Evolutionary conservation across 1,140 invertebrate species (phyloP).

Genomic region (Drosophila dunni): DNA sequence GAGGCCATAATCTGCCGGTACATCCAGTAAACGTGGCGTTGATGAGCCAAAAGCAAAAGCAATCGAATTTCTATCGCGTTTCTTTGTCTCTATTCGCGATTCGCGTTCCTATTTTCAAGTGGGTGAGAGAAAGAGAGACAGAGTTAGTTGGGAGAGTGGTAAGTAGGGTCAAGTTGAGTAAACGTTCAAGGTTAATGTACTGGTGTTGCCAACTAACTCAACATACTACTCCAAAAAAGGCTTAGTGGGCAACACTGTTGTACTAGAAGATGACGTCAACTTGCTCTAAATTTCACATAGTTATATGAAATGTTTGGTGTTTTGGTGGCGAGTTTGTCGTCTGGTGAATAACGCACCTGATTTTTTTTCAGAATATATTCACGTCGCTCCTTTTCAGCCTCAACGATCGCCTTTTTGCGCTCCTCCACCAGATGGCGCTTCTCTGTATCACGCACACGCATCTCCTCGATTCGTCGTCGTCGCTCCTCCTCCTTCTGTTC

Average conservation of each 20-base stretch:
- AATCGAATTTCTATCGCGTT: constrained; percentile 88
- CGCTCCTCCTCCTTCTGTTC: constrained; percentile 95
- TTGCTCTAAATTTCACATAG: too few species aligned
- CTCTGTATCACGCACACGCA: constrained; percentile 90
- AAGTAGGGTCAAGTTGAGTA: too few species aligned
- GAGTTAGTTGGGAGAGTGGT: not conserved
- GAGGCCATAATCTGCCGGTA: constrained; percentile 89
- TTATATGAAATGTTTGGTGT: too few species aligned
- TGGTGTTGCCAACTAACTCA: too few species aligned
- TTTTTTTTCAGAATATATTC: constrained; percentile 94
- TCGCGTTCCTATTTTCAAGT: constrained; percentile 88
- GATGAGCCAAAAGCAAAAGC: constrained; percentile 95
- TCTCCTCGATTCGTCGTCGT: constrained; percentile 91
- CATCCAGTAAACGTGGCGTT: constrained; percentile 92
- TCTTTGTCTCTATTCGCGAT: constrained; percentile 91
- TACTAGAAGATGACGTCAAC: too few species aligned
- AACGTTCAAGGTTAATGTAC: too few species aligned
- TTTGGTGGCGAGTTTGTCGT: not conserved
- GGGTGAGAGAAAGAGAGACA: not conserved
- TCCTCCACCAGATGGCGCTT: constrained; percentile 92
- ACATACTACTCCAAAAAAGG: too few species aligned
- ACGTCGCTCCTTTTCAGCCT: constrained; percentile 92
- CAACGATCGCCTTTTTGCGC: constrained; percentile 93
- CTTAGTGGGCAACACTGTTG: too few species aligned
- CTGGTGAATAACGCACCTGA: constrained; percentile 79